These are phyloP conservation scores for Salvator merianae DNA, from an alignment of 2,113 vertebrate species.

Conservation along the genomic window DNA sequence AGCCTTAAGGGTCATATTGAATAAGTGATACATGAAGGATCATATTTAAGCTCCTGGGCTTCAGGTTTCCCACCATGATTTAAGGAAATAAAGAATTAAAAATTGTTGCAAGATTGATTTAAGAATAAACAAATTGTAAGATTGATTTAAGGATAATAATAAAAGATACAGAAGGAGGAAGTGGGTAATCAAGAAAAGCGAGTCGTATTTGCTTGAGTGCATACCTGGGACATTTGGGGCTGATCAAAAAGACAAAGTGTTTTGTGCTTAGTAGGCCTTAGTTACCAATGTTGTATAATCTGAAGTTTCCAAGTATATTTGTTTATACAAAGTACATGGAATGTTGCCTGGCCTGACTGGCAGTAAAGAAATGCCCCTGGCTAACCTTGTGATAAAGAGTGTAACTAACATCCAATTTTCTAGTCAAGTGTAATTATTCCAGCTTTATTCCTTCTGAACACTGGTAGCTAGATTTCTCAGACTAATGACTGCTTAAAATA, in stretches of 20 bases:
- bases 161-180: not conserved
- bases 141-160: not conserved
- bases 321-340: slow-evolving; percentile 56
- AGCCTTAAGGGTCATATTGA: no score
- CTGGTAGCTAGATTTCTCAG: slow-evolving; percentile 43
- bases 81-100: not conserved
- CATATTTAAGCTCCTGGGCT: not conserved
- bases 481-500: slow-evolving; percentile 35
- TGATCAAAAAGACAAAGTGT: not conserved
- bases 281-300: slow-evolving; percentile 59
- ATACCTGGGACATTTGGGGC: not conserved
- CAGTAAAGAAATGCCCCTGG: slow-evolving; percentile 59
- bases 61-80: not conserved
- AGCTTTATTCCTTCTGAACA: slow-evolving; percentile 42
- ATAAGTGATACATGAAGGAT: no score
- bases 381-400: slow-evolving; percentile 64
- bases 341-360: slow-evolving; percentile 60
- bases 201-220: not conserved
- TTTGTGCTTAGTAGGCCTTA: not conserved
- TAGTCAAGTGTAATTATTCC: slow-evolving; percentile 58
- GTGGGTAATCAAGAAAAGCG: not conserved
- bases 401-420: slow-evolving; percentile 65
- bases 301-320: slow-evolving; percentile 58
- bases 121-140: not conserved
- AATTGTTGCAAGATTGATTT: not conserved